Evolutionary conservation across 2,888 invertebrate species (phyloP), one percentile per base, ranked within the genome.

Genomic region (Muschampia plurimacula): DNA sequence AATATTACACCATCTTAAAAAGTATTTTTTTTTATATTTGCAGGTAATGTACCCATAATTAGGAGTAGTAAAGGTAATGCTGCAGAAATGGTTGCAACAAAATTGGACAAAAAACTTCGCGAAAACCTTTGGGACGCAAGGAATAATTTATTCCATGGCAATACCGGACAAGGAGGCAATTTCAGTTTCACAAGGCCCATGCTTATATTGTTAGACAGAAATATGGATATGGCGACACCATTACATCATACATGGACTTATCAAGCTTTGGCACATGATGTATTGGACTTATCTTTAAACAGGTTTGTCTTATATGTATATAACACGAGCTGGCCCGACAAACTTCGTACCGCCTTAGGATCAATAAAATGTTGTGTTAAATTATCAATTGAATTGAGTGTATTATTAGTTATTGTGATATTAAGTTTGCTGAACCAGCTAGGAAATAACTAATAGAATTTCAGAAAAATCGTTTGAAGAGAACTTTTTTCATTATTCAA

Each of bases 161-260:
- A 98, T 88, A 96, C 97, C 41, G 96, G 97, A 74, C 96, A 98
- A 90, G 94, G 95, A 0, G 97, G 97, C 0, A 95, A 96, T 69
- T 96, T 96, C 83, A 98, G 98, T 88, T 99, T 99, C 87, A 99
- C 99, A 83, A 95, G 99, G 65, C 99, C 99, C 0, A 95, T 99
- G 81, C 93, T 99, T 46, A 97, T 99, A 77, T 93, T 99, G 74
- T 93, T 99, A 72, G 99, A 99, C 89, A 96, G 99, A 74, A 99
- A 98, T 89, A 95, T 99, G 77, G 99, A 99, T 89, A 96, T 99
- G 96, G 99, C 99, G 1, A 99, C 99, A 59, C 99, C 99, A 36
- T 93, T 99, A 74, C 99, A 99, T 95, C 99, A 99, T 89, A 99
- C 99, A 0, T 99, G 99, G 99, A 99, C 99, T 0, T 99, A 99